Percentiles rank a stretch among this genome's conserved stretches.
Evolutionary conservation across 2,797 vertebrate genomes (phyloP).

Genomic region (Clarias laeviceps): DNA sequence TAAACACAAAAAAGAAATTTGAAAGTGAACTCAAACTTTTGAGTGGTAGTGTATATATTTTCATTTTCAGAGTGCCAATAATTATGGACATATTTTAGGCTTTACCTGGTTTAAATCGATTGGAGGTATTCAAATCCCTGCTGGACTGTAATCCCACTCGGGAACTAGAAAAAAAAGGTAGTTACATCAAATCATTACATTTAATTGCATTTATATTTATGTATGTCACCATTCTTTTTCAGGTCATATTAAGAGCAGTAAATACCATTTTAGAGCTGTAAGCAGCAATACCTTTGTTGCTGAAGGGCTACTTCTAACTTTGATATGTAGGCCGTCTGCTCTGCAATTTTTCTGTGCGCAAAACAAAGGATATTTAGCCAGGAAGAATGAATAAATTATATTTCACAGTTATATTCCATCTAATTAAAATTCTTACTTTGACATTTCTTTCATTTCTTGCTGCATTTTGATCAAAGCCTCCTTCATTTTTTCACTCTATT

Average conservation of each 20-base stretch:
- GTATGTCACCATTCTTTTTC: not conserved
- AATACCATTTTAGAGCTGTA: not conserved
- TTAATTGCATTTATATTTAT: not conserved
- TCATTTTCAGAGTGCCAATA: not conserved
- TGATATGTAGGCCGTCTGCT: conserved; percentile 72
- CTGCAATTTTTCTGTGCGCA: conserved; percentile 69
- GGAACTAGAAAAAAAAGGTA: conserved; percentile 30
- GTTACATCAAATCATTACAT: no score
- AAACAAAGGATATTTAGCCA: not conserved
- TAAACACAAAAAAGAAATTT: no score
- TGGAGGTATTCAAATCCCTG: conserved; percentile 21
- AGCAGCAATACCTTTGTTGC: conserved; percentile 68
- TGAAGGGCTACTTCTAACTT: conserved; percentile 72
- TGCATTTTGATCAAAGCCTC: conserved; percentile 76
- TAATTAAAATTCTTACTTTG: conserved; percentile 71
- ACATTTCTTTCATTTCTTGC: conserved; percentile 78
- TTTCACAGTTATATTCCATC: not conserved
- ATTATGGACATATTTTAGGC: not conserved
- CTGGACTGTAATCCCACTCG: conserved; percentile 43
- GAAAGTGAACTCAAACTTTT: no score
- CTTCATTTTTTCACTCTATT: conserved; percentile 82
- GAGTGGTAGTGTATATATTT: no score
- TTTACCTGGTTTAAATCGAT: conserved; percentile 45
- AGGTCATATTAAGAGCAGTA: not conserved
- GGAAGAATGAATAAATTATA: not conserved